phyloP scores from a whole-genome alignment of 2,113 vertebrate genomes.

The Castor canadensis region DNA sequence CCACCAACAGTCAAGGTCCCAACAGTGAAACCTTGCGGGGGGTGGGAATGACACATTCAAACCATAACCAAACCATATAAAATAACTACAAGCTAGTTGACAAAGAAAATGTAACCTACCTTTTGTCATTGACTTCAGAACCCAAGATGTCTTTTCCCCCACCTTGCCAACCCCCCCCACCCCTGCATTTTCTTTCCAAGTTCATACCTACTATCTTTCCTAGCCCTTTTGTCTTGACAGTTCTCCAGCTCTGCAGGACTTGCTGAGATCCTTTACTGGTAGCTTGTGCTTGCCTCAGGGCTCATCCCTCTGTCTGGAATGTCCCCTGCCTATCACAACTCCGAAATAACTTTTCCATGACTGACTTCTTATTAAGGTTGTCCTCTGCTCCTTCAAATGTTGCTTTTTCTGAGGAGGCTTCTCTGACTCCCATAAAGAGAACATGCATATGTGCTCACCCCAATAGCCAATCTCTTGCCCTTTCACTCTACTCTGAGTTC shows the following conservation, averaged over 20 bases:
- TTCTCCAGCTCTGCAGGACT: not conserved
- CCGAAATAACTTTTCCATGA: not conserved
- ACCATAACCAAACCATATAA: not conserved
- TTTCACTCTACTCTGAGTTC: too few relatives aligned
- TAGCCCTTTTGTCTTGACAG: not conserved
- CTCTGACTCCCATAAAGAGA: not conserved
- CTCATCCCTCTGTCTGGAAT: not conserved
- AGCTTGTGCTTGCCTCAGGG: not conserved
- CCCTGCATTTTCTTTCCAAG: not conserved
- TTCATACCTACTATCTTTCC: not conserved
- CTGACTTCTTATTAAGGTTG: not conserved
- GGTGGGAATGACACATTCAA: not conserved
- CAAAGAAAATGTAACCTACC: not conserved
- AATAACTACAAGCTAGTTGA: not conserved
- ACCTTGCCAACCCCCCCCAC: too few relatives aligned
- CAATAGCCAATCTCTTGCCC: rapidly evolving
- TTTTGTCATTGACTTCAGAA: not conserved
- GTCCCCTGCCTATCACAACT: too few relatives aligned
- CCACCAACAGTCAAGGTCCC: not conserved
- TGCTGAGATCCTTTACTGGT: not conserved
- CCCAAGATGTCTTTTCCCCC: too few relatives aligned
- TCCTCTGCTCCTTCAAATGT: not conserved
- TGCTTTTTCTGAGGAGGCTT: not conserved
- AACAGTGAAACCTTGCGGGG: not conserved
- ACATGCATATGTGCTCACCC: rapidly evolving